Evolutionary conservation across 2,113 vertebrate genomes (phyloP).

Genomic region (Trematomus loennbergii): DNA sequence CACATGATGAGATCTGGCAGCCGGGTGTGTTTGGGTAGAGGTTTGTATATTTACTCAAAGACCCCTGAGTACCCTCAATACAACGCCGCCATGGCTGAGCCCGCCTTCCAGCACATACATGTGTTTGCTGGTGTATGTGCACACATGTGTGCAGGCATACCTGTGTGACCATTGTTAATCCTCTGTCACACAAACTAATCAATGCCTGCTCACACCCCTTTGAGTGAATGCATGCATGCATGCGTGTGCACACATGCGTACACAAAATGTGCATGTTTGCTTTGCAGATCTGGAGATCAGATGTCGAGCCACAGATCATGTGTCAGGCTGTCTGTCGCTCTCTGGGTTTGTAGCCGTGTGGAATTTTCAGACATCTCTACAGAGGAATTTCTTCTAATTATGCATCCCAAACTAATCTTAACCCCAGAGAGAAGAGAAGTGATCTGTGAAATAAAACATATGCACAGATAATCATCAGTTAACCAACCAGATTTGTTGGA

Average conservation of each 20-base stretch:
- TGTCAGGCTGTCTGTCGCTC: constrained; percentile 27
- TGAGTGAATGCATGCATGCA: constrained; percentile 18
- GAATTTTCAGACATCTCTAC: constrained; percentile 13
- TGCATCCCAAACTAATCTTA: constrained; percentile 41
- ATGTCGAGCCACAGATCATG: constrained; percentile 38
- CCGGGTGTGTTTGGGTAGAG: constrained; percentile 72
- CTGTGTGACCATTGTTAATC: constrained; percentile 48
- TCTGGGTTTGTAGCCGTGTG: constrained; percentile 1
- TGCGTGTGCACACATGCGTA: constrained; percentile 8
- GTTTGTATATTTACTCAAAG: constrained; percentile 78
- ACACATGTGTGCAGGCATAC: constrained; percentile 14
- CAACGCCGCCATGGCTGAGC: constrained; percentile 68
- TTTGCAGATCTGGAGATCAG: constrained; percentile 53
- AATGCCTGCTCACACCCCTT: constrained; percentile 2
- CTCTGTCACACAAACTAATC: constrained; percentile 33
- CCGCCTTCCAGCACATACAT: constrained; percentile 39
- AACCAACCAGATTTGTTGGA: background rate
- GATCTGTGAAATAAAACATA: constrained; percentile 35
- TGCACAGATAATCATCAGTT: constrained; percentile 21
- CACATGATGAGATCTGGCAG: constrained; percentile 77
- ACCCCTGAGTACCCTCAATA: constrained; percentile 67
- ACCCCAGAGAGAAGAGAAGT: constrained; percentile 8
- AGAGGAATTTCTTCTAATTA: constrained; percentile 19
- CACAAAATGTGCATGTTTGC: constrained; percentile 36
- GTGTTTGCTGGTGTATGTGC: constrained; percentile 35